phyloP scores from a whole-genome alignment of 2,113 vertebrate species.

The Rhabdornis inornatus region DNA sequence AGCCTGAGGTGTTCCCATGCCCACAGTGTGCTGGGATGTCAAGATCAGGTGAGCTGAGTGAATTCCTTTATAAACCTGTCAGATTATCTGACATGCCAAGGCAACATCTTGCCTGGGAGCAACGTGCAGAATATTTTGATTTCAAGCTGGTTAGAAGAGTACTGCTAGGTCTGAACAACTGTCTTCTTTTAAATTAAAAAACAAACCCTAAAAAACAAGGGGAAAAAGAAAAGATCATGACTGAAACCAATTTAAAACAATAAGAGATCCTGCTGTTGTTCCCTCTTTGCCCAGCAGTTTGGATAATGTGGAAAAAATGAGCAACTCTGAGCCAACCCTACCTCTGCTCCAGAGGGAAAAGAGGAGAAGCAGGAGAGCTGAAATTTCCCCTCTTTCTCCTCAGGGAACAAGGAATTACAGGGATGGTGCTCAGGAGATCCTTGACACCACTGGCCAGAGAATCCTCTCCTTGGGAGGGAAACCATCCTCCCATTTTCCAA shows the following conservation, averaged over 20 bases:
- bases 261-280: neutral
- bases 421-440: neutral
- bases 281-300: neutral
- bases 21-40: neutral
- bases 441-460: neutral
- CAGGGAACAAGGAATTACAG: neutral
- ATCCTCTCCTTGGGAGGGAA: neutral
- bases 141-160: neutral
- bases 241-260: neutral
- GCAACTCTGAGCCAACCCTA: neutral
- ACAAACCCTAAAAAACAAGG: neutral
- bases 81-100: neutral
- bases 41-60: neutral
- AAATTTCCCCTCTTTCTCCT: neutral
- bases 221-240: neutral
- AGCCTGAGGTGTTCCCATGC: neutral
- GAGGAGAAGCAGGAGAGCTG: neutral
- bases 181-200: too few relatives aligned
- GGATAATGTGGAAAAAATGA: rapidly evolving
- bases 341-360: neutral
- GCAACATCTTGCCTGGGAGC: neutral
- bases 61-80: neutral
- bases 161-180: neutral
- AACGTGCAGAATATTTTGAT: neutral
- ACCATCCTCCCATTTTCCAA: neutral